Conservation (phyloP, 2,113 vertebrate genomes). For the Microcebus griseorufus region DNA sequence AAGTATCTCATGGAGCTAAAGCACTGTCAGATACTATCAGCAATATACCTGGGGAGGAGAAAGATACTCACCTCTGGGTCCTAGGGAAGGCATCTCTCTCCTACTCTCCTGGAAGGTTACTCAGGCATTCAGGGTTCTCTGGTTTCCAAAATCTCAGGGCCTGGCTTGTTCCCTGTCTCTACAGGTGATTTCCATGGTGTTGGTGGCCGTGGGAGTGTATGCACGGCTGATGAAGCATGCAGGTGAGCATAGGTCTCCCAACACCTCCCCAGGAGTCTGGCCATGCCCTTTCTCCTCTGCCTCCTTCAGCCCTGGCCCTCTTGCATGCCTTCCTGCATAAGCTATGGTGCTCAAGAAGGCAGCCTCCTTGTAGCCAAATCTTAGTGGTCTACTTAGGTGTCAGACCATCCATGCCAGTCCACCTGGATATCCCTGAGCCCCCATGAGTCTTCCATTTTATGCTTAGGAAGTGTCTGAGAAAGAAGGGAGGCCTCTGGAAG, state of each 20-base stretch:
- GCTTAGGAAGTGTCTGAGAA: not conserved
- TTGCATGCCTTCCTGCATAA: not conserved
- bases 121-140: not conserved
- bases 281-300: not conserved
- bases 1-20: not conserved
- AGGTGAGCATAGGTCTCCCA: slow-evolving; percentile 83
- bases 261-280: not conserved
- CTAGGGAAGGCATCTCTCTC: not conserved
- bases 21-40: not conserved
- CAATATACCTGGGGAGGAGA: not conserved
- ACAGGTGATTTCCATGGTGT: slow-evolving; percentile 91
- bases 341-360: not conserved
- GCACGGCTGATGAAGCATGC: slow-evolving; percentile 92
- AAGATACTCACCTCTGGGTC: not conserved
- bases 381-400: not conserved
- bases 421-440: not conserved
- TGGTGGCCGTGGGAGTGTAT: slow-evolving; percentile 92
- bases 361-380: not conserved
- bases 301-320: not conserved
- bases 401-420: not conserved
- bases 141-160: not conserved
- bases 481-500: not conserved
- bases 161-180: not conserved
- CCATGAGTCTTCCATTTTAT: not conserved
- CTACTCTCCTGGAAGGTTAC: not conserved